These are phyloP conservation scores for Tetragonula carbonaria DNA, from an alignment of 2,888 invertebrate species.

Conservation along the genomic window DNA sequence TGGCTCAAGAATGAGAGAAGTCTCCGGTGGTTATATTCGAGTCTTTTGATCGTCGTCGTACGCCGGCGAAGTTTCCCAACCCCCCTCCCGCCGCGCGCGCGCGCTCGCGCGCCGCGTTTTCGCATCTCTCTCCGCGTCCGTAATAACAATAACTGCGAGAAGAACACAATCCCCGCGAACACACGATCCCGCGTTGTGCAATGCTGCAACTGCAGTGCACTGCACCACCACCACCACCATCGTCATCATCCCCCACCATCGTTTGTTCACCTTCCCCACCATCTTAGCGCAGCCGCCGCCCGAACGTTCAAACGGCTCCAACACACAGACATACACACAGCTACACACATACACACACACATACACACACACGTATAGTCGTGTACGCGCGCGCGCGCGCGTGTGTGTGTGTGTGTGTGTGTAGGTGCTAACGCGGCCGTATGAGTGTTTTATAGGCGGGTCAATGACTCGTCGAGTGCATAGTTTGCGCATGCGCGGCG, in stretches of 20 bases:
- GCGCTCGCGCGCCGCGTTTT: constrained; percentile 40
- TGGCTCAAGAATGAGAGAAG: background rate
- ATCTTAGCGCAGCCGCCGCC: constrained; percentile 19
- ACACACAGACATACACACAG: no score
- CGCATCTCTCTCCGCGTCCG: constrained; percentile 44
- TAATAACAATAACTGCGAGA: constrained; percentile 62
- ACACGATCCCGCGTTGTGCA: constrained; percentile 69
- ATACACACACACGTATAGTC: no score
- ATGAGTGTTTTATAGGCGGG: constrained; percentile 71
- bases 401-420: constrained; percentile 1
- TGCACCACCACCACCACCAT: constrained; percentile 39
- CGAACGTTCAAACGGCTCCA: constrained; percentile 23
- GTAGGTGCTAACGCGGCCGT: constrained; percentile 60
- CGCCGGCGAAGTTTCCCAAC: constrained; percentile 56
- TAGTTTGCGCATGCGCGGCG: constrained; percentile 68
- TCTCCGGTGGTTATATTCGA: background rate
- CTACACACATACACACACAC: no score
- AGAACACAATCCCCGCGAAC: constrained; percentile 65
- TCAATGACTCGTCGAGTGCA: constrained; percentile 74
- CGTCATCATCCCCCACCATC: background rate
- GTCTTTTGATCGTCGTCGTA: constrained; percentile 3
- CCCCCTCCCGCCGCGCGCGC: background rate
- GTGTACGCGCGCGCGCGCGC: background rate
- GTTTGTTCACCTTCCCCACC: background rate
- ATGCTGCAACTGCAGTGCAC: constrained; percentile 62